These are phyloP conservation scores for Tapirus terrestris DNA, from an alignment of 2,113 vertebrate species.

Conservation along the genomic window DNA sequence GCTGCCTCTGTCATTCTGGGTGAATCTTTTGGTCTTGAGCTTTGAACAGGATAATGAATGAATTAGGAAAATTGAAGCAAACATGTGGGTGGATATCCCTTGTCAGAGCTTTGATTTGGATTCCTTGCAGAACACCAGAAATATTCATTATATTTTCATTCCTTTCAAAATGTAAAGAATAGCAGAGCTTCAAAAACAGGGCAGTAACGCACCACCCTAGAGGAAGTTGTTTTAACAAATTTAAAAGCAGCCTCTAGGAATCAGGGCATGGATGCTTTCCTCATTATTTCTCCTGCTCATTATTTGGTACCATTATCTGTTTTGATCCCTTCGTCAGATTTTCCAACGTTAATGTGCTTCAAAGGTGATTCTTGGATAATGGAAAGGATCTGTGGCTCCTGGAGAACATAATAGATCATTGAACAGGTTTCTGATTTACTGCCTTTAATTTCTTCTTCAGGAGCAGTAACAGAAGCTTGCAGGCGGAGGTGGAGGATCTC, in stretches of 20 bases:
- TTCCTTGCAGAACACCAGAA: conserved; percentile 67
- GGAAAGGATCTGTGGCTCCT: background rate
- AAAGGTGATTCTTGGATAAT: background rate
- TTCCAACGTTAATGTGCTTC: background rate
- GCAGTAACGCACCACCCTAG: background rate
- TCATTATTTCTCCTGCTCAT: conserved; percentile 37
- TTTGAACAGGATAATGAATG: conserved; percentile 62
- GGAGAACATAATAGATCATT: conserved; percentile 5
- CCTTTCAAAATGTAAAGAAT: conserved; percentile 64
- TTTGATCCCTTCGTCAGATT: conserved; percentile 56
- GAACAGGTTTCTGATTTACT: conserved; percentile 35
- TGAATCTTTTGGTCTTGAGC: conserved; percentile 46
- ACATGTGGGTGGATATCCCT: conserved; percentile 54
- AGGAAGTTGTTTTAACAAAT: conserved; percentile 58
- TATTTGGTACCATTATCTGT: conserved; percentile 52
- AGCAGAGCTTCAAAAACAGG: conserved; percentile 34
- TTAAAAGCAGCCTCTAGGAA: conserved; percentile 54
- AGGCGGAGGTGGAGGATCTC: conserved; percentile 50
- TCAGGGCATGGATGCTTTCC: background rate
- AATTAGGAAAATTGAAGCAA: conserved; percentile 67
- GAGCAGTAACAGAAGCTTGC: conserved; percentile 59
- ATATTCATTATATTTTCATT: conserved; percentile 65
- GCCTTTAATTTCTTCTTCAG: conserved; percentile 52
- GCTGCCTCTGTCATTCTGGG: conserved; percentile 39
- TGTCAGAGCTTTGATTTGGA: conserved; percentile 64